Evolutionary conservation across 2,113 vertebrate species (phyloP).

Genomic region (Orycteropus afer): DNA sequence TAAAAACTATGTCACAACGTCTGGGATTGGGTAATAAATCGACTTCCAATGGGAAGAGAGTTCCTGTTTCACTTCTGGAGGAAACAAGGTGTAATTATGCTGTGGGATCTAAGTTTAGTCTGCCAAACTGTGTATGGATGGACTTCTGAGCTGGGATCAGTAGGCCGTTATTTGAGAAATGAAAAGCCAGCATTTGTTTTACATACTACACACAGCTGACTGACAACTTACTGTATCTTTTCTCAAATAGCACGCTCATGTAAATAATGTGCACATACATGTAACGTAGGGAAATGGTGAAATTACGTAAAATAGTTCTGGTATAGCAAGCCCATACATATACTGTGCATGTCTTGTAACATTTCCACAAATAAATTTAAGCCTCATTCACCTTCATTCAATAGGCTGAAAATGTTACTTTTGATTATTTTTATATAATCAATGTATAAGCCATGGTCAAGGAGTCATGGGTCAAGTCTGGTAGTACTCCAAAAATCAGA

Average conservation of each 20-base stretch:
- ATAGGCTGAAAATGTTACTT: not conserved
- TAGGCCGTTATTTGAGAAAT: slow-evolving; percentile 62
- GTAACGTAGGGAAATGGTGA: no score
- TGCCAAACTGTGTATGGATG: slow-evolving; percentile 20
- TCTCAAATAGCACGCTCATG: not conserved
- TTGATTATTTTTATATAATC: not conserved
- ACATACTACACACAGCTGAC: slow-evolving; percentile 28
- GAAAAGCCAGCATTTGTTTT: slow-evolving; percentile 36
- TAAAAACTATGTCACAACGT: not conserved
- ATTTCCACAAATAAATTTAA: not conserved
- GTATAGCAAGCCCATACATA: not conserved
- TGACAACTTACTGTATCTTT: not conserved
- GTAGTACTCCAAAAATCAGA: not conserved
- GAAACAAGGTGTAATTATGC: not conserved
- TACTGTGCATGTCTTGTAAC: not conserved
- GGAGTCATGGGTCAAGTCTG: not conserved
- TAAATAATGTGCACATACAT: not conserved
- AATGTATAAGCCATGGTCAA: not conserved
- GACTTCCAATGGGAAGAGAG: slow-evolving; percentile 2
- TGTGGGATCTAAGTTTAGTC: slow-evolving; percentile 42
- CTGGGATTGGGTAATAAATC: slow-evolving; percentile 7
- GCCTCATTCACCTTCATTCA: not conserved
- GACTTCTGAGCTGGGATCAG: slow-evolving; percentile 12
- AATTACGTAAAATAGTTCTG: not conserved
- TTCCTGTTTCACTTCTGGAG: slow-evolving; percentile 56